Percentiles rank a stretch among this genome's conserved stretches.
These are phyloP conservation scores for western clawed frog (Xenopus tropicalis) DNA, from an alignment of 2,113 vertebrate genomes.

Conservation along the genomic window UCB_Xtro_10.0 CM004447.2:4421501-4422000, in stretches of 20 bases:
- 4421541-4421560: no score
- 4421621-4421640: no score
- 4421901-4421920: constrained; percentile 40
- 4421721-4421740: background rate
- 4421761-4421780: background rate
- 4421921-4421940: constrained; percentile 9
- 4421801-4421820: background rate
- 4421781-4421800: background rate
- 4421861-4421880: background rate
- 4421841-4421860: constrained; percentile 32
- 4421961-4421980: constrained; percentile 29
- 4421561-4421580: no score
- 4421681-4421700: background rate
- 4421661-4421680: no score
- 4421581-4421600: no score
- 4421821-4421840: constrained; percentile 1
- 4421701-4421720: background rate
- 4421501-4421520: no score
- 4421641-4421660: no score
- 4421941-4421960: constrained; percentile 35
- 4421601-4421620: no score
- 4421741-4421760: background rate
- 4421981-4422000: constrained; percentile 40
- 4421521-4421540: no score
- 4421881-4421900: constrained; percentile 19